phyloP scores from a whole-genome alignment of 2,888 invertebrate genomes.

The Ctena decussata region DNA sequence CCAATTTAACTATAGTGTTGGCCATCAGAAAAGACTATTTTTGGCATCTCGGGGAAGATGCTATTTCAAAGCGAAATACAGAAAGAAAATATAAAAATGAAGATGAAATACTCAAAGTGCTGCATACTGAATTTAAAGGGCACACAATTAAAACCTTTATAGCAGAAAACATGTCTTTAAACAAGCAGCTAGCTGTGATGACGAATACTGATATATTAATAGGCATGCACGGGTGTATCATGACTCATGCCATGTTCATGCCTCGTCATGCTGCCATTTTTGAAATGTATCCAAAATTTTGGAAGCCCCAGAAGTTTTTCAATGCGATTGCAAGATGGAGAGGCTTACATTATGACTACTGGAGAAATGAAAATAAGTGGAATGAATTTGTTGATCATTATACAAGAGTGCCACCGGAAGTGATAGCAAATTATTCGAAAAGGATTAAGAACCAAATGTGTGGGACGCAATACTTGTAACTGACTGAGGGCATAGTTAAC shows the following conservation, averaged over 20 bases:
- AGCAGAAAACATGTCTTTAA: slow-evolving; percentile 44
- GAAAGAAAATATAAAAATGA: slow-evolving; percentile 62
- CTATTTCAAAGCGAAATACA: slow-evolving; percentile 33
- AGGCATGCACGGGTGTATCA: slow-evolving; percentile 6
- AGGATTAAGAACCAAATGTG: neutral
- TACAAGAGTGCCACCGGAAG: slow-evolving; percentile 51
- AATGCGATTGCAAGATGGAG: slow-evolving; percentile 54
- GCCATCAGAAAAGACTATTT: slow-evolving; percentile 46
- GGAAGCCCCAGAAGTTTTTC: slow-evolving; percentile 44
- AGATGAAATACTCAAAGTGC: slow-evolving; percentile 29
- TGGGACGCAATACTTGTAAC: no score
- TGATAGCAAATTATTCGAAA: neutral
- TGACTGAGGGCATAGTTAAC: no score
- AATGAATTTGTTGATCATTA: slow-evolving; percentile 55
- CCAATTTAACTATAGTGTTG: slow-evolving; percentile 35
- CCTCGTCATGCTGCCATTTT: neutral
- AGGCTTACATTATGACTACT: slow-evolving; percentile 35
- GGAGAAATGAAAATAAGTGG: slow-evolving; percentile 41
- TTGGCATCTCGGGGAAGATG: slow-evolving; percentile 36
- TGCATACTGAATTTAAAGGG: slow-evolving; percentile 34
- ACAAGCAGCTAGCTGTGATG: neutral
- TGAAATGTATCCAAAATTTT: slow-evolving; percentile 24
- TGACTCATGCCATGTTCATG: slow-evolving; percentile 18
- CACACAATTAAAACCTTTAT: slow-evolving; percentile 36
- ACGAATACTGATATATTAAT: slow-evolving; percentile 10